phyloP scores from a whole-genome alignment of 2,113 vertebrate genomes.

The Brachypteracias leptosomus region DNA sequence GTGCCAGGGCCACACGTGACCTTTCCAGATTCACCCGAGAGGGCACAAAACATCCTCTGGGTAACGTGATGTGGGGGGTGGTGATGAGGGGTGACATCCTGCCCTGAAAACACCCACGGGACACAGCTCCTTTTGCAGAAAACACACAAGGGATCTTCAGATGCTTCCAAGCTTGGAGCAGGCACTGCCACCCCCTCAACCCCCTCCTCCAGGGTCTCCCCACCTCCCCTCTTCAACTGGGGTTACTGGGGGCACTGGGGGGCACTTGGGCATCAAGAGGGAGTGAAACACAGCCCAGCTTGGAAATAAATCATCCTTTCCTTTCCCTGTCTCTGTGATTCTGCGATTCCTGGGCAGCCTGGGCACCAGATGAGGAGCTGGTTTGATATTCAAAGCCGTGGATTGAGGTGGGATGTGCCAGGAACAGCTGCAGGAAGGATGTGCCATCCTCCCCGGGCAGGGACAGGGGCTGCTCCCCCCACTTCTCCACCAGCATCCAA shows the following conservation, averaged over 20 bases:
- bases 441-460: neutral
- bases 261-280: neutral
- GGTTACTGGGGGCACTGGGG: neutral
- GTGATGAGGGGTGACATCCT: neutral
- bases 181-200: too few species aligned
- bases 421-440: neutral
- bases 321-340: too few species aligned
- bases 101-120: neutral
- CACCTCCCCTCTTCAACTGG: too few species aligned
- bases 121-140: neutral
- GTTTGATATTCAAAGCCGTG: neutral
- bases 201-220: too few species aligned
- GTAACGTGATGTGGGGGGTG: neutral
- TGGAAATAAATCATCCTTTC: too few species aligned
- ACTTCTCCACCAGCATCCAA: neutral
- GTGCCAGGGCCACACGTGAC: neutral
- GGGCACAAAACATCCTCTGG: neutral
- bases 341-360: too few species aligned
- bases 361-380: neutral
- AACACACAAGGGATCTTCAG: fast-evolving
- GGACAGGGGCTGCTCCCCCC: neutral
- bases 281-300: too few species aligned
- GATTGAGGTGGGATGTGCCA: neutral
- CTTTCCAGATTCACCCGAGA: neutral
- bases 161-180: fast-evolving